Evolutionary conservation across 2,113 vertebrate species (phyloP).

Genomic region (Aplodontia rufa): DNA sequence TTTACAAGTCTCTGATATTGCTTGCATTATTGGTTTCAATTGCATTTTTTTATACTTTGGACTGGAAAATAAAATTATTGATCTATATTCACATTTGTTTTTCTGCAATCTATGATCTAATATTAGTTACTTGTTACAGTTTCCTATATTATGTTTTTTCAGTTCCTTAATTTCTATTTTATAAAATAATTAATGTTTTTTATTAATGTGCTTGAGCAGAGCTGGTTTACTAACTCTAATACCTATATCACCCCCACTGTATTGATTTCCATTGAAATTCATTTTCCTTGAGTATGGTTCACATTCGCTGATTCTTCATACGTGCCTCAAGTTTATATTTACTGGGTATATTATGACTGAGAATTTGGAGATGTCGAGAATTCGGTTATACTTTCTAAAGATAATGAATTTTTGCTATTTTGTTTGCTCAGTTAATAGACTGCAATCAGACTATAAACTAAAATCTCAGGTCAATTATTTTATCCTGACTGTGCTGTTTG

Average conservation of each 20-base stretch:
- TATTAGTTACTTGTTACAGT: neutral
- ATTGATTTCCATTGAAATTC: neutral
- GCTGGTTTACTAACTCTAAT: neutral
- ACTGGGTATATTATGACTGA: neutral
- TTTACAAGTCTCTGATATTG: neutral
- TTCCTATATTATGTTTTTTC: neutral
- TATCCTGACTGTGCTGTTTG: neutral
- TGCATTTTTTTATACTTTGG: neutral
- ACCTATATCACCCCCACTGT: neutral
- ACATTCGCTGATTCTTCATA: neutral
- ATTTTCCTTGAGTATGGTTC: neutral
- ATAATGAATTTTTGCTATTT: neutral
- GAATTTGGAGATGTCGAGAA: neutral
- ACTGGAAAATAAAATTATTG: neutral
- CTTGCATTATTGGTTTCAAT: neutral
- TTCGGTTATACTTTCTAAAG: neutral
- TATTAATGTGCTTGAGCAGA: neutral
- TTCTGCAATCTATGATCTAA: neutral
- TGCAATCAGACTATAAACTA: neutral
- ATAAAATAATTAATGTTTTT: neutral
- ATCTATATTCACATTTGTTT: neutral
- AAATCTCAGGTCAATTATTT: neutral
- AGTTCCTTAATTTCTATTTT: neutral
- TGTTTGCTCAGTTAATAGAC: neutral
- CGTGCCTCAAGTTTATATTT: neutral